Evolutionary conservation across 1,140 invertebrate genomes (phyloP), one percentile per base, ranked within the genome.

Genomic region (Armadillidium nasatum): DNA sequence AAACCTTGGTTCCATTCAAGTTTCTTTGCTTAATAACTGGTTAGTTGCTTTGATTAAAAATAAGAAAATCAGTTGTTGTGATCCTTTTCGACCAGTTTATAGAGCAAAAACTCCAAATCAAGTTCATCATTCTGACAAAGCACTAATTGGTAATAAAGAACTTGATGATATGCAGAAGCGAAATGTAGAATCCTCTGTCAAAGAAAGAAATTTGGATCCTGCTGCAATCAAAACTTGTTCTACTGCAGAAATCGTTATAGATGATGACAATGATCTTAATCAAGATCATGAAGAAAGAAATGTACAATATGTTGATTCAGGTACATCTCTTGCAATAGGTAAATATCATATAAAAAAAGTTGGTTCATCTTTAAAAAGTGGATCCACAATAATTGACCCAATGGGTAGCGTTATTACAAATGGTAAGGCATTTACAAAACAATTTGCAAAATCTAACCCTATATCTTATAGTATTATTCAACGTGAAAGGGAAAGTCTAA

Each of bases 1-100:
- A 54, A 78, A 76, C 45, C 67, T 78, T 71, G 72, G 71, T 60
- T 60, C 50, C 11, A 60, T 60, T 60, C 11, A 60, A 60, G 50
- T 60, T 15, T 60, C 50, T 15, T 60, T 60, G 11, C 50, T 60
- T 7, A 60, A 60, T 19, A 60, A 19, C 50, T 60, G 50, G 50
- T 60, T 60, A 7, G 50, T 60, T 13, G 50, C 50, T 15, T 60
- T 60, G 19, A 60, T 60, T 15, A 2, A 60, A 60, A 60, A 60
- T 19, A 60, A 60, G 19, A 60, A 60, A 60, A 60, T 60, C 11
- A 60, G 19, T 7, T 60, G 50, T 19, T 60, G 50, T 19, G 50
- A 60, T 60, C 50, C 50, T 4, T 60, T 60, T 19, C 50, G 50
- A 4, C 50, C 50, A 60, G 19, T 60, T 60, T 60, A 60, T 60